Evolutionary conservation across 2,797 vertebrate genomes (phyloP).

Genomic region (Buceros bicornis): DNA sequence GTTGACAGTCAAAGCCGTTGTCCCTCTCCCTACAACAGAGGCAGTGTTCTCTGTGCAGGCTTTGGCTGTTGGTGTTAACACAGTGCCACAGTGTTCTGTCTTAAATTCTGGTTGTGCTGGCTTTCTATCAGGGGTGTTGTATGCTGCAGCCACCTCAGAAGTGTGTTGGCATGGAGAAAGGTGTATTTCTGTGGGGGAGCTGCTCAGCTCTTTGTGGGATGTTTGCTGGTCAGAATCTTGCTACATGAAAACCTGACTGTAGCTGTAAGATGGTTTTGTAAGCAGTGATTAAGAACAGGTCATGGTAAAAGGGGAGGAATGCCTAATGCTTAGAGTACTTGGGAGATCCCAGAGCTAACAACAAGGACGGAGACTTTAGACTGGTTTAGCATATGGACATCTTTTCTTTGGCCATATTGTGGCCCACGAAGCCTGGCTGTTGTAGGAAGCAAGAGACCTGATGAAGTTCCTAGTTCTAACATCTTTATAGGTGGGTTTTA

Average conservation of each 20-base stretch:
- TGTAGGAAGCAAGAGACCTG: not conserved
- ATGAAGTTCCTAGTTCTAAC: not conserved
- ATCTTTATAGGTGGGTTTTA: not conserved
- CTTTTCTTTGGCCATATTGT: not conserved
- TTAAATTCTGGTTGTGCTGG: not conserved
- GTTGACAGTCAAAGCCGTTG: not conserved
- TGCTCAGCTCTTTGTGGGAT: not conserved
- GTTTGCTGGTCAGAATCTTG: not conserved
- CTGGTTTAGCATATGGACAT: not conserved
- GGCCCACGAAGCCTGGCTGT: not conserved
- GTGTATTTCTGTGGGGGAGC: not conserved
- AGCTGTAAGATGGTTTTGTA: not conserved
- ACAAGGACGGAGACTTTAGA: not conserved
- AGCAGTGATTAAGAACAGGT: not conserved
- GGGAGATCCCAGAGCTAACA: not conserved
- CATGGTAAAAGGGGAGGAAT: not conserved
- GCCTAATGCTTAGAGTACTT: not conserved
- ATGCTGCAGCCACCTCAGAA: not conserved
- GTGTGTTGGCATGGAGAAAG: not conserved
- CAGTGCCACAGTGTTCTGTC: not conserved
- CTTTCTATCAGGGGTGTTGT: not conserved
- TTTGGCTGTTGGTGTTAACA: not conserved
- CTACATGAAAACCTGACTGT: not conserved
- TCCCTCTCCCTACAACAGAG: not conserved
- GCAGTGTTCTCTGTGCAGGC: not conserved